Percentiles rank a stretch among this genome's conserved stretches.
Evolutionary conservation across 2,113 vertebrate species (phyloP).

Genomic region (Sus scrofa): DNA sequence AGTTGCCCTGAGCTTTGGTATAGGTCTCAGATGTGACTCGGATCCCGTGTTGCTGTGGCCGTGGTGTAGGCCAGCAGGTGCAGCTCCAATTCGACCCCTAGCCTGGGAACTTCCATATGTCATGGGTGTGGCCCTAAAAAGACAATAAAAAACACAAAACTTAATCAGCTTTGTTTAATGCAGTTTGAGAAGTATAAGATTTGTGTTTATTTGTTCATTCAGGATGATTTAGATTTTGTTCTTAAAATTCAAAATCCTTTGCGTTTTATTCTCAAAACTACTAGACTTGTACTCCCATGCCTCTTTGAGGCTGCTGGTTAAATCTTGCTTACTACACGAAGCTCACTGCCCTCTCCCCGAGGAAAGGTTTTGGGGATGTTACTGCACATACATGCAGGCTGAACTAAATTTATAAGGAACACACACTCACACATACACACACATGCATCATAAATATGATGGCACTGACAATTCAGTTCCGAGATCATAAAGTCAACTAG

Average conservation of each 20-base stretch:
- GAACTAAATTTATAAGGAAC: background rate
- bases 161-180: background rate
- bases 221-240: constrained; percentile 3
- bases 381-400: background rate
- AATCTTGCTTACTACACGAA: background rate
- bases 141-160: background rate
- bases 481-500: background rate
- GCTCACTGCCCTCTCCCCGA: background rate
- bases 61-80: too few relatives aligned
- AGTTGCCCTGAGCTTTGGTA: too few relatives aligned
- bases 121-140: too few relatives aligned
- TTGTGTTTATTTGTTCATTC: background rate
- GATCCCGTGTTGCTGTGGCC: too few relatives aligned
- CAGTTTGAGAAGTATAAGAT: background rate
- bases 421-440: too few relatives aligned
- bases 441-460: background rate
- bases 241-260: constrained; percentile 29
- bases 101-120: too few relatives aligned
- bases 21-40: too few relatives aligned
- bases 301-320: background rate
- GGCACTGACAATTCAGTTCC: background rate
- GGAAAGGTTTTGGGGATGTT: background rate
- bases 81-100: too few relatives aligned
- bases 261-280: background rate
- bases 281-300: background rate